Percentiles rank a stretch among this genome's conserved stretches.
Conservation (phyloP, 2,888 invertebrate species). For the Acronicta leporina region DNA sequence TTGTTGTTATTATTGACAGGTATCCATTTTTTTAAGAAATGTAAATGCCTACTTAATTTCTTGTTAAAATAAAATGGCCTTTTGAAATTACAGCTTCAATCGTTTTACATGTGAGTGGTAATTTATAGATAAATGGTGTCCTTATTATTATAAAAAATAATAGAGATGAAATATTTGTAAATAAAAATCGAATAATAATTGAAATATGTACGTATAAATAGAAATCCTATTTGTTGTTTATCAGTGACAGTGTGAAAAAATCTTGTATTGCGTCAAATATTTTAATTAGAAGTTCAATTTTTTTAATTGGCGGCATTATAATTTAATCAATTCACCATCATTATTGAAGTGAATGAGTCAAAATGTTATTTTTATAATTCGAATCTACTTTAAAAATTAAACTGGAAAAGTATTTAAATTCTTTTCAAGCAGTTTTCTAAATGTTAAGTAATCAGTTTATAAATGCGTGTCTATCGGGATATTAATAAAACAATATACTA, state of each 20-base stretch:
- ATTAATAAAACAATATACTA: slow-evolving; percentile 28
- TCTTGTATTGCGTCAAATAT: neutral
- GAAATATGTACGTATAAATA: no score
- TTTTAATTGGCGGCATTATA: neutral
- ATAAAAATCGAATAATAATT: slow-evolving; percentile 52
- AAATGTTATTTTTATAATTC: slow-evolving; percentile 7
- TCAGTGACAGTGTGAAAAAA: slow-evolving; percentile 17
- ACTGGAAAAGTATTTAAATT: slow-evolving; percentile 19
- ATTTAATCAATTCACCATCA: slow-evolving; percentile 2
- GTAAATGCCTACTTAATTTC: neutral
- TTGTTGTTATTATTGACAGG: neutral
- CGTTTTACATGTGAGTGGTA: slow-evolving; percentile 28
- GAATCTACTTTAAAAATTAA: slow-evolving; percentile 18
- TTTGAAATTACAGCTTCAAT: slow-evolving; percentile 33
- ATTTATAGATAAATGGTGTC: slow-evolving; percentile 30
- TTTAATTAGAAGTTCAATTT: neutral
- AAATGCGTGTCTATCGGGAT: slow-evolving; percentile 27
- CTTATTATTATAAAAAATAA: slow-evolving; percentile 9
- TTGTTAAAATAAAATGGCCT: slow-evolving; percentile 15
- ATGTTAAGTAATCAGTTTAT: slow-evolving; percentile 19
- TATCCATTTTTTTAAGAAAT: neutral
- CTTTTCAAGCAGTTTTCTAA: slow-evolving; percentile 7
- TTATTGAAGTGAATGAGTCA: neutral
- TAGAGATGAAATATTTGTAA: slow-evolving; percentile 33
- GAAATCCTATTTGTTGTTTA: slow-evolving; percentile 40